A percentile compares a stretch with the other conserved stretches of the same genome.
phyloP scores from a whole-genome alignment of 35 echinoderm and acorn worm species.

The Lytechinus pictus region DNA sequence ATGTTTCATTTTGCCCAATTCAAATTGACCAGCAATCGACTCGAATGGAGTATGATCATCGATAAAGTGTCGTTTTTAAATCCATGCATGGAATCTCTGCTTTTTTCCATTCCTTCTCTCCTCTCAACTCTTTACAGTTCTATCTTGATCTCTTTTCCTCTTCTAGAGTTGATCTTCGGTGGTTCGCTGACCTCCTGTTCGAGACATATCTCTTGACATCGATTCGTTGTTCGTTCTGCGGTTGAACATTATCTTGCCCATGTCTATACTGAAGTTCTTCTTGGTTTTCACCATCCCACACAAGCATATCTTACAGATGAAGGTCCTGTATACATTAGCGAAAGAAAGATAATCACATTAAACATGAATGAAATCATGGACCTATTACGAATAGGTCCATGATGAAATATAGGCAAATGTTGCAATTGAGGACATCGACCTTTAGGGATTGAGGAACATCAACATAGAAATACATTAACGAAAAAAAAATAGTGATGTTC shows the following conservation, averaged over 20 bases:
- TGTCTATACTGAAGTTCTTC: not conserved
- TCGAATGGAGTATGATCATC: not conserved
- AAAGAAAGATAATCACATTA: not conserved
- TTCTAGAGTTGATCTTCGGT: conserved; percentile 31
- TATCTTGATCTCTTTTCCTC: too few relatives aligned
- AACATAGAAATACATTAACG: too few relatives aligned
- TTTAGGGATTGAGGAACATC: too few relatives aligned
- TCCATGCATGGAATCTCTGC: too few relatives aligned
- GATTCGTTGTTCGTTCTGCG: not conserved
- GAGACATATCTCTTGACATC: conserved; percentile 19
- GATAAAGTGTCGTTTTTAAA: not conserved
- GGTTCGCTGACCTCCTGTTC: not conserved
- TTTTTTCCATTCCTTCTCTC: too few relatives aligned
- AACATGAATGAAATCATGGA: too few relatives aligned
- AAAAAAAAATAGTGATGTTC: too few relatives aligned
- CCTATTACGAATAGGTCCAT: too few relatives aligned
- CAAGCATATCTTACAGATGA: conserved; percentile 4
- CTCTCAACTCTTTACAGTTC: too few relatives aligned
- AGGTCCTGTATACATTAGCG: conserved; percentile 54
- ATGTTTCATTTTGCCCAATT: too few relatives aligned
- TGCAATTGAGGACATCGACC: too few relatives aligned
- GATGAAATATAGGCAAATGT: too few relatives aligned
- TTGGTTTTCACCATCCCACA: not conserved
- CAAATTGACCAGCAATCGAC: not conserved
- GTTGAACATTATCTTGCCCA: not conserved